Evolutionary conservation across 2,113 vertebrate species (phyloP), one percentile per base, ranked within the genome.

Genomic region (Pollachius pollachius): DNA sequence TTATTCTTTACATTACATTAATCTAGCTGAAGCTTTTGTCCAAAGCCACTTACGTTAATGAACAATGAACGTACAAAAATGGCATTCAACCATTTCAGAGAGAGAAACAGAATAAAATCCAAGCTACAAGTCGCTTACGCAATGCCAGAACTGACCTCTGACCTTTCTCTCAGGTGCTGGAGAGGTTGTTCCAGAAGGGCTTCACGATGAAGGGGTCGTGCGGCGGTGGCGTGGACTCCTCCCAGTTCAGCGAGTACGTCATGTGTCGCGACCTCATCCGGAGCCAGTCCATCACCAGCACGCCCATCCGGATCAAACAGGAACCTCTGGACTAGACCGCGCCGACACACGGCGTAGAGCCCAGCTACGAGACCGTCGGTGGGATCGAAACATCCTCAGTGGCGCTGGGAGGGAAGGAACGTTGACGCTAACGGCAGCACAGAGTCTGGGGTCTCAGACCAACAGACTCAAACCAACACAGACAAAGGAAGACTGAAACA

Each of bases 201-300:
- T 97, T 97, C 84, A 85, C 69, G 0, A 84, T 97, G 78, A 94
- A 89, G 1, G 95, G 94, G 0, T 97, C 95, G 0, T 97, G 94
- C 0, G 95, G 95, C 0, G 96, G 95, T 0, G 95, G 96, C 0
- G 95, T 96, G 64, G 96, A 97, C 90, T 96, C 94, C 34, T 95
- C 96, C 16, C 95, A 96, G 92, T 97, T 97, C 92, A 97, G 96
- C 17, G 96, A 97, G 70, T 97, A 96, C 0, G 91, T 97, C 63
- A 86, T 97, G 75, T 94, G 94, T 67, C 93, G 95, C 0, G 91
- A 96, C 41, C 94, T 96, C 65, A 86, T 88, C 74, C 90, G 89
- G 61, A 80, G 87, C 3, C 93, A 91, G 73, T 91, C 94, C 34
- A 89, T 91, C 71, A 92, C 86, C 16, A 87, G 77, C 64, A 81